Conservation (phyloP, 1,140 invertebrate genomes). For the Chlorops oryzae region DNA sequence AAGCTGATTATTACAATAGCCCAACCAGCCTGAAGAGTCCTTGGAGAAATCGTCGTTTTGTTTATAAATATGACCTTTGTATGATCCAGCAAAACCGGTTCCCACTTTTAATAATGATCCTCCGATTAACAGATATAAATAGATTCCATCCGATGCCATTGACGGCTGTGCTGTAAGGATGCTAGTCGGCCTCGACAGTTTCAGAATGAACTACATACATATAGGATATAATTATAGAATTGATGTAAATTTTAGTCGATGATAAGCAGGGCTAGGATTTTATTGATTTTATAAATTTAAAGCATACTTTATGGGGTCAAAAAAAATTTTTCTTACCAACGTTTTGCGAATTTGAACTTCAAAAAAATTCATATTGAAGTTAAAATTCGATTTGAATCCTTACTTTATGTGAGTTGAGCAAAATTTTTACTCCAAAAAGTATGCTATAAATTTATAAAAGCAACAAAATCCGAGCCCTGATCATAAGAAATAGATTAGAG, state of each 20-base stretch:
- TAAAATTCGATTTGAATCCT: too few species aligned
- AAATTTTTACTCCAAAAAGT: too few species aligned
- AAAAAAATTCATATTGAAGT: too few species aligned
- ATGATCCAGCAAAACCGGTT: slow-evolving; percentile 83
- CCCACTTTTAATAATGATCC: slow-evolving; percentile 84
- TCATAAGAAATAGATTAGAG: too few species aligned
- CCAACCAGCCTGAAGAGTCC: slow-evolving; percentile 73
- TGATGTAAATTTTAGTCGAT: neutral
- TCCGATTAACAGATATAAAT: slow-evolving; percentile 74
- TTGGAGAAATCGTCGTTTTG: slow-evolving; percentile 71
- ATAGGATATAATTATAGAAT: neutral
- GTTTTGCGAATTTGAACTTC: too few species aligned
- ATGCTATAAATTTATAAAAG: too few species aligned
- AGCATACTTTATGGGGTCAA: too few species aligned
- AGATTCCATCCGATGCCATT: slow-evolving; percentile 81
- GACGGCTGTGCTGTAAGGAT: slow-evolving; percentile 53
- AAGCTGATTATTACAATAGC: slow-evolving; percentile 59
- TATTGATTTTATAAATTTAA: neutral
- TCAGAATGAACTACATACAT: slow-evolving; percentile 27
- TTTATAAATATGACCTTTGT: slow-evolving; percentile 78
- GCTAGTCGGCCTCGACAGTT: slow-evolving; percentile 13
- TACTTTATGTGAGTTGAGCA: too few species aligned
- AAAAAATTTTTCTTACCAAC: too few species aligned
- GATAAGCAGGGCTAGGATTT: neutral
- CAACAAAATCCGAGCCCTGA: too few species aligned